Conservation (phyloP, 2,888 invertebrate species). For the Sesia bembeciformis region DNA sequence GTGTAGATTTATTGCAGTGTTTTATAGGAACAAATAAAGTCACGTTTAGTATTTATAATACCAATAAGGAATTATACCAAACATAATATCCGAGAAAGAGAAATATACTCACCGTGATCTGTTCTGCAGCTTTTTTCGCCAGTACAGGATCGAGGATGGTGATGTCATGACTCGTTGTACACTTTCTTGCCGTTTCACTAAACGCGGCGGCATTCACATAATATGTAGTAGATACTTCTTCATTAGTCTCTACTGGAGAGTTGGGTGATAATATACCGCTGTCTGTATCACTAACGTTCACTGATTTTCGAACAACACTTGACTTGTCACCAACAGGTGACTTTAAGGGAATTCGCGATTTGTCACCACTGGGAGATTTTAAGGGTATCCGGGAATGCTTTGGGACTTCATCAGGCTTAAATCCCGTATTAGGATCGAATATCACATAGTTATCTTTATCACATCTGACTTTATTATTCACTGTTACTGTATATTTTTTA, state of each 20-base stretch:
- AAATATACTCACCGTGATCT: conserved; percentile 53
- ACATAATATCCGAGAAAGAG: background rate
- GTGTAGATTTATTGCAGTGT: no score
- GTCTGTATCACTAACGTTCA: conserved; percentile 76
- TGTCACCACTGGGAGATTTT: conserved; percentile 42
- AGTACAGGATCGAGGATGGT: conserved; percentile 54
- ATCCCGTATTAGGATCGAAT: conserved; percentile 66
- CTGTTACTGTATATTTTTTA: conserved; percentile 69
- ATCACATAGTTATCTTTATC: conserved; percentile 71
- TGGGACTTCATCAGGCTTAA: conserved; percentile 36
- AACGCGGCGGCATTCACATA: conserved; percentile 60
- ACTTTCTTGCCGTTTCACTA: conserved; percentile 47
- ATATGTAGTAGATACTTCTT: conserved; percentile 38
- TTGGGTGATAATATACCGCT: conserved; percentile 78
- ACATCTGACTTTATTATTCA: conserved; percentile 66
- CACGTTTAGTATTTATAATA: no score
- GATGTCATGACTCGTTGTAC: conserved; percentile 45
- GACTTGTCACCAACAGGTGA: conserved; percentile 48
- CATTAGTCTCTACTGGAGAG: conserved; percentile 72
- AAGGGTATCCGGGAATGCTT: conserved; percentile 38
- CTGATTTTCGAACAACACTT: conserved; percentile 38
- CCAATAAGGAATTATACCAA: no score
- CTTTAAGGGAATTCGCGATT: conserved; percentile 46
- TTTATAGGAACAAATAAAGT: no score
- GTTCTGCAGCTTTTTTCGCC: conserved; percentile 63